A percentile compares a stretch with the other conserved stretches of the same genome.
These are phyloP conservation scores for Eledona agricola DNA, from an alignment of 2,888 invertebrate genomes.

Conservation along the genomic window DNA sequence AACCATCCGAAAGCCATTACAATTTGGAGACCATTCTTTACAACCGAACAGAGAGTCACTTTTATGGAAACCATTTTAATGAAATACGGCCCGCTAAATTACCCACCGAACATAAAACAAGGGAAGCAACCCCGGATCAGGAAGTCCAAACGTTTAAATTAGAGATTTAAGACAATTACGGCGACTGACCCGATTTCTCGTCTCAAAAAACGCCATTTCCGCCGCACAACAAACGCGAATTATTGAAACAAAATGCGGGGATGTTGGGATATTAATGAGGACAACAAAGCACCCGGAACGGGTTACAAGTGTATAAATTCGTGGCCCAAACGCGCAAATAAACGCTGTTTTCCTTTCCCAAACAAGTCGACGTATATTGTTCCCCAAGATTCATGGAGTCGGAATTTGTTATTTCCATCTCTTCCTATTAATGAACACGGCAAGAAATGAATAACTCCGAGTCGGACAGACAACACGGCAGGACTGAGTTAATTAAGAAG, in stretches of 20 bases:
- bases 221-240: not conserved
- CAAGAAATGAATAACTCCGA: slow-evolving; percentile 40
- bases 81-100: slow-evolving; percentile 6
- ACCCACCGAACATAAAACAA: slow-evolving; percentile 6
- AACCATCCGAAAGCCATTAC: slow-evolving; percentile 1
- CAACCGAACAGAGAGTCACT: slow-evolving; percentile 3
- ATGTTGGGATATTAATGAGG: too few relatives aligned
- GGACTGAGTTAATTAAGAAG: slow-evolving; percentile 52
- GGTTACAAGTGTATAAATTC: too few relatives aligned
- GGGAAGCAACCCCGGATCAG: not conserved
- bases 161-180: slow-evolving; percentile 4
- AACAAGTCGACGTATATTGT: too few relatives aligned
- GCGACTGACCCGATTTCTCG: not conserved
- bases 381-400: too few relatives aligned
- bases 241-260: not conserved
- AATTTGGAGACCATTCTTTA: slow-evolving; percentile 3
- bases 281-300: too few relatives aligned
- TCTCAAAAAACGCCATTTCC: too few relatives aligned
- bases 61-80: slow-evolving; percentile 8
- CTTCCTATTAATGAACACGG: slow-evolving; percentile 26
- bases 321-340: too few relatives aligned
- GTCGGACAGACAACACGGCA: slow-evolving; percentile 48
- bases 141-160: slow-evolving; percentile 8
- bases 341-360: too few relatives aligned
- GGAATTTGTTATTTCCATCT: slow-evolving; percentile 32